Evolutionary conservation across 2,888 invertebrate species (phyloP).

Genomic region (Drosophila formosana): DNA sequence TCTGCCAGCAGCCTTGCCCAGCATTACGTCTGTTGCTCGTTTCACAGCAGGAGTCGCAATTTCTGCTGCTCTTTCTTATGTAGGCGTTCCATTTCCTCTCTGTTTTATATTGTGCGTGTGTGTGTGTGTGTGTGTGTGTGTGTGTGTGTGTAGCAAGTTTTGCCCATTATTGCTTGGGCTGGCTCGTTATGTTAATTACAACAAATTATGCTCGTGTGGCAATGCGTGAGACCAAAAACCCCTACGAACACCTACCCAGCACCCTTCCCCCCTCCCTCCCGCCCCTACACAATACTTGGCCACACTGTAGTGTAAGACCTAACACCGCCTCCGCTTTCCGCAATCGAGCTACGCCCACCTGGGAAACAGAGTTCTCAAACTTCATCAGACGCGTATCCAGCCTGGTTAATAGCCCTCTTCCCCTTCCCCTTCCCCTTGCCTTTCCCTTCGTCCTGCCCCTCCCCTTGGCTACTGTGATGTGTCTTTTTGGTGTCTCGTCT

Average conservation of each 20-base stretch:
- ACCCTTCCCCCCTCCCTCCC: background rate
- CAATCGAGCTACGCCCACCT: conserved; percentile 3
- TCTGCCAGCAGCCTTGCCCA: background rate
- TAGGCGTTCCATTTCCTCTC: conserved; percentile 37
- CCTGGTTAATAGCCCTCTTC: conserved; percentile 19
- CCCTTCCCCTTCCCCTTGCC: background rate
- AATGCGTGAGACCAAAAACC: conserved; percentile 43
- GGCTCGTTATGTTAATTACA: conserved; percentile 81
- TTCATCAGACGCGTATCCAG: background rate
- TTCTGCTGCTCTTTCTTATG: conserved; percentile 41
- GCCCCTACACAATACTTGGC: background rate
- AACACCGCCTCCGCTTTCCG: background rate
- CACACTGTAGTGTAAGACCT: conserved; percentile 1
- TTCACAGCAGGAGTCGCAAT: conserved; percentile 55
- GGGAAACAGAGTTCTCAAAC: background rate
- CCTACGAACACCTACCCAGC: background rate
- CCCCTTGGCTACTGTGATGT: background rate
- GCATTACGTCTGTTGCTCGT: background rate
- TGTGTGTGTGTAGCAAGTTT: conserved; percentile 37
- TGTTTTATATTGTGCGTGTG: background rate
- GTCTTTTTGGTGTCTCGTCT: background rate
- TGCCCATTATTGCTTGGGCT: conserved; percentile 74
- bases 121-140: conserved; percentile 16
- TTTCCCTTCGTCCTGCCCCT: no score
- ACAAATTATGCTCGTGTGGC: conserved; percentile 79